These are phyloP conservation scores for Dynastes grantii DNA, from an alignment of 2,888 invertebrate genomes.

Conservation along the genomic window DNA sequence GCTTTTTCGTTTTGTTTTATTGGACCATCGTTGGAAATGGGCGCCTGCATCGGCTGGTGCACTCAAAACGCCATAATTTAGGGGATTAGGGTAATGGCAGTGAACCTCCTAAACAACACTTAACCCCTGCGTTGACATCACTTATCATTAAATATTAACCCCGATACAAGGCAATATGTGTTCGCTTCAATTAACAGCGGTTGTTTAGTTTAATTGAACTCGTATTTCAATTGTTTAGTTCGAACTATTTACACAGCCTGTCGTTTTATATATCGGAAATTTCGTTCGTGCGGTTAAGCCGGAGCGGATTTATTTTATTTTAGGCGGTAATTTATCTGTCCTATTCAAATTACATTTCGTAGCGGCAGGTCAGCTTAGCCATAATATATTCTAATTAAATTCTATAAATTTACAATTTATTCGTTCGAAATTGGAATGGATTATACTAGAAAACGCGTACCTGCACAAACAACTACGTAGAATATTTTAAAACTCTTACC, in stretches of 20 bases:
- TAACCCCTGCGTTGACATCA: constrained; percentile 68
- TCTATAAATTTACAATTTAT: neutral
- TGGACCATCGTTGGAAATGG: constrained; percentile 33
- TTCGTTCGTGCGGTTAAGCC: constrained; percentile 35
- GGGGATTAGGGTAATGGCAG: constrained; percentile 64
- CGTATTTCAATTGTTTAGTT: constrained; percentile 63
- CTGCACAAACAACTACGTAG: neutral
- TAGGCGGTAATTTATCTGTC: constrained; percentile 10
- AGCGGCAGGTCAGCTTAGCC: neutral
- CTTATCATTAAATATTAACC: constrained; percentile 70
- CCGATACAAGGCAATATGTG: constrained; percentile 66
- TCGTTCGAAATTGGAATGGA: neutral
- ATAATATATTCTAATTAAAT: constrained; percentile 13
- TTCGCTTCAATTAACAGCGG: constrained; percentile 67
- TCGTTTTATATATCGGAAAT: constrained; percentile 47
- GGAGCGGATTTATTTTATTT: constrained; percentile 34
- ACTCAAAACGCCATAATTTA: constrained; percentile 55
- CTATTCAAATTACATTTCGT: constrained; percentile 12
- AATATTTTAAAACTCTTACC: neutral
- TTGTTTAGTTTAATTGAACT: constrained; percentile 67
- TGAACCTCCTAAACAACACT: constrained; percentile 67
- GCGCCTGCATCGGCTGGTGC: constrained; percentile 46
- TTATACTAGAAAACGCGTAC: neutral
- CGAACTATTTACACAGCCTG: constrained; percentile 51
- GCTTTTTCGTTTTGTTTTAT: constrained; percentile 34